Base-by-base conservation (phyloP, 2,113 vertebrate genomes). In the Macquaria australasica region DNA sequence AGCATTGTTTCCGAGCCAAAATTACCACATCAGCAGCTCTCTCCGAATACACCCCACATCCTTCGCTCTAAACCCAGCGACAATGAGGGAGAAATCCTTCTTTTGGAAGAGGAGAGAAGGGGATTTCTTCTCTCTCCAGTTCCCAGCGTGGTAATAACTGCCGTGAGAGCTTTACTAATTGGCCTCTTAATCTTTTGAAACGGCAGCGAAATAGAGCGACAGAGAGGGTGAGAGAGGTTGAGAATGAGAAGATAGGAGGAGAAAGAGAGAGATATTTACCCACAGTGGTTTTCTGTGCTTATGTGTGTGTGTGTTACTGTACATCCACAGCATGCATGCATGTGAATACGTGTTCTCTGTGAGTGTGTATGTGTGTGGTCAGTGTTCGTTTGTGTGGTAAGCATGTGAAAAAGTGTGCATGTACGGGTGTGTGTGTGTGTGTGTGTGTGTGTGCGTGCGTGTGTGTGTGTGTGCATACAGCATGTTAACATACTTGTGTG, bases 1-100 rank as follows among this genome's bases (percentile, higher is more conserved):
- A 6, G 85, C 91, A 91, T 94, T 93, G 93, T 94, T 91, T 87
- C 78, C 8, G 20, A 91, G 93, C 90, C 93, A 92, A 83, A 90
- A 87, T 83, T 34, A 90, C 87, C 86, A 88, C 89, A 94, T 84
- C 89, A 88, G 88, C 89, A 87, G 81, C 76, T 37, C 91, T 37
- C 91, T 82, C 81, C 73, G 77, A 74, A 89, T 75, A 83, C 86
- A 84, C 88, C 82, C 87, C 82, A 88, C 87, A 90, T 91, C 91
- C 91, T 92, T 81, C 63, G 23, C 89, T 85, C 89, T 72, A 87
- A 63, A 82, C 59, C 48, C n/a, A 23, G 63, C 28, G 72, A 91
- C 92, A 94, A 93, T 91, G 84, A 88, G 68, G 74, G 51, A 83
- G 83, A 92, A 90, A 92, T 88, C 88, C 88, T 77, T 77, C 89